Conservation (phyloP, 2,797 vertebrate species). For the Kryptolebias ocellatus region DNA sequence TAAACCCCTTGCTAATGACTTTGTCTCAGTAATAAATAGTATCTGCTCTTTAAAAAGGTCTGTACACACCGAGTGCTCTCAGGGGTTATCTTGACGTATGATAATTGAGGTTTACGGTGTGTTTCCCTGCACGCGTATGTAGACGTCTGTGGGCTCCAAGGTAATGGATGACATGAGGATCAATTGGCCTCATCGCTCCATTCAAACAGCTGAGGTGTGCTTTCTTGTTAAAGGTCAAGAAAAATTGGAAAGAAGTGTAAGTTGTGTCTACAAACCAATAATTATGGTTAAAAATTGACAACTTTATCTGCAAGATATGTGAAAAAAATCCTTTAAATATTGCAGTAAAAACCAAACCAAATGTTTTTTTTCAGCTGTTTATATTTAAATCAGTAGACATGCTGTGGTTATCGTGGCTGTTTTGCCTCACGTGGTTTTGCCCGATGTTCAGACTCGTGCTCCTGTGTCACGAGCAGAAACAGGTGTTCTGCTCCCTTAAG, state of each 20-base stretch:
- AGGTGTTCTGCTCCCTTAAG: slow-evolving; percentile 49
- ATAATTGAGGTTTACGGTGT: slow-evolving; percentile 59
- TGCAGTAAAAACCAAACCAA: not conserved
- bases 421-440: slow-evolving; percentile 24
- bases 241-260: slow-evolving; percentile 12
- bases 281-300: slow-evolving; percentile 33
- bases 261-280: slow-evolving; percentile 18
- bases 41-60: slow-evolving; percentile 75
- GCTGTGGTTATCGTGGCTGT: slow-evolving; percentile 1
- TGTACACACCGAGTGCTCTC: slow-evolving; percentile 57
- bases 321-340: not conserved
- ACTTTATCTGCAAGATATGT: not conserved
- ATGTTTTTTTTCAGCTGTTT: not conserved
- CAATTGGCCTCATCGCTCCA: slow-evolving; percentile 26
- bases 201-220: slow-evolving; percentile 37
- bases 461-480: slow-evolving; percentile 34
- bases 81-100: slow-evolving; percentile 51
- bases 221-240: slow-evolving; percentile 21
- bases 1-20: slow-evolving; percentile 80
- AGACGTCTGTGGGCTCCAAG: slow-evolving; percentile 39
- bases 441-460: slow-evolving; percentile 24
- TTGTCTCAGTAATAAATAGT: slow-evolving; percentile 79
- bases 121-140: slow-evolving; percentile 36
- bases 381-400: not conserved
- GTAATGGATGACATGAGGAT: slow-evolving; percentile 60